phyloP scores from a whole-genome alignment of 2,113 vertebrate genomes.

The Laticauda laticaudata region DNA sequence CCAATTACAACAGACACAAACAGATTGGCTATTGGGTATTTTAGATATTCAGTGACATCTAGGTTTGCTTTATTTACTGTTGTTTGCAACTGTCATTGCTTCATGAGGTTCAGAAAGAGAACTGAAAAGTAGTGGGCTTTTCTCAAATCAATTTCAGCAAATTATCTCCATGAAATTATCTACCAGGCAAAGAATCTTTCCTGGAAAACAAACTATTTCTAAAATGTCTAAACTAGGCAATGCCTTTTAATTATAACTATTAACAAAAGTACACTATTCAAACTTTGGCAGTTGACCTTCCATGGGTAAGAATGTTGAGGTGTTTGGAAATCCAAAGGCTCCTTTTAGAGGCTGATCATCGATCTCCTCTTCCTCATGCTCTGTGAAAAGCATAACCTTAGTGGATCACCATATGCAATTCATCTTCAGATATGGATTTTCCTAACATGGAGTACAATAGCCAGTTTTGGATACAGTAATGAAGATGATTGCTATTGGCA shows the following conservation, averaged over 20 bases:
- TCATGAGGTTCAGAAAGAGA: not conserved
- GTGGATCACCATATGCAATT: constrained; percentile 39
- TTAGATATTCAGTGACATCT: not conserved
- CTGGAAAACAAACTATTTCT: constrained; percentile 18
- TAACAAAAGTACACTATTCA: constrained; percentile 39
- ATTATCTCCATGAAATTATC: constrained; percentile 6
- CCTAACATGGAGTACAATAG: not conserved
- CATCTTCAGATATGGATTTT: not conserved
- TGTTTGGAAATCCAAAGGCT: constrained; percentile 50
- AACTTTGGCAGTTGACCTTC: constrained; percentile 66
- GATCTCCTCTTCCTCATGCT: constrained; percentile 33
- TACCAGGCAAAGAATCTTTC: constrained; percentile 25
- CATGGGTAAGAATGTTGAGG: constrained; percentile 49
- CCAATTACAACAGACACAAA: constrained; percentile 12
- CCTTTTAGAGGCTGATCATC: constrained; percentile 43
- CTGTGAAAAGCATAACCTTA: constrained; percentile 37
- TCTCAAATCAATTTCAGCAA: constrained; percentile 17
- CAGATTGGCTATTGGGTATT: constrained; percentile 1
- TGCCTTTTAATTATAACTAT: constrained; percentile 40
- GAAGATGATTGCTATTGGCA: not conserved
- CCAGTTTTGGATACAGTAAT: not conserved
- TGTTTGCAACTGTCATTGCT: not conserved
- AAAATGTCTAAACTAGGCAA: constrained; percentile 36
- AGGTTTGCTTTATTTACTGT: not conserved
- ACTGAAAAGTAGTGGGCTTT: not conserved